A percentile compares a stretch with the other conserved stretches of the same genome.
Conservation (phyloP, 2,797 vertebrate species). For the Acomys russatus region DNA sequence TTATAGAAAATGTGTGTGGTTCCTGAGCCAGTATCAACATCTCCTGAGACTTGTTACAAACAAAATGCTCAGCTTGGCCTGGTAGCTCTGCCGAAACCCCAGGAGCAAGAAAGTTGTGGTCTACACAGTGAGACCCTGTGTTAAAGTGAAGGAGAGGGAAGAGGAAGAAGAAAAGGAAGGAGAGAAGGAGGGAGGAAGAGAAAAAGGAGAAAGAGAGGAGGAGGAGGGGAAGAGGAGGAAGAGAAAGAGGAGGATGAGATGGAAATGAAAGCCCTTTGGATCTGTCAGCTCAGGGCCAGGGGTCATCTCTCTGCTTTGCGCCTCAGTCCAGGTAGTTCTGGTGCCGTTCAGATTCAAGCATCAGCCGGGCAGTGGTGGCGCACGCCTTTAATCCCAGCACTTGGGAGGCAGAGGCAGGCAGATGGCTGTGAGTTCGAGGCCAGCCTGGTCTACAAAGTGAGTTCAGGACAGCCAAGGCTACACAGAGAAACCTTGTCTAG, state of each 20-base stretch:
- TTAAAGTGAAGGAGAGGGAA: not conserved
- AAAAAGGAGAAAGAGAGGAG: too few relatives aligned
- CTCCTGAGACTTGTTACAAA: not conserved
- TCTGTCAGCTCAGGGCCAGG: not conserved
- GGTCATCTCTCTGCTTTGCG: not conserved
- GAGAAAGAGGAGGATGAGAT: not conserved
- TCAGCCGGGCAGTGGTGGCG: too few relatives aligned
- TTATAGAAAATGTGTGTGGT: not conserved
- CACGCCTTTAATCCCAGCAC: too few relatives aligned
- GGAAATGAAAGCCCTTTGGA: not conserved
- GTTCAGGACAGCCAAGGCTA: too few relatives aligned
- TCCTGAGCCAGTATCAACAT: not conserved
- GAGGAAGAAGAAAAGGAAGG: not conserved
- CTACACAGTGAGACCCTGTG: not conserved
- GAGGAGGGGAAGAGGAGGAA: not conserved
- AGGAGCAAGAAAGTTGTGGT: not conserved
- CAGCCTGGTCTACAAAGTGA: too few relatives aligned
- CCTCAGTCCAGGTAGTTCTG: not conserved
- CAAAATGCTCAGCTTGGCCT: not conserved
- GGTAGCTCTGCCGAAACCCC: not conserved
- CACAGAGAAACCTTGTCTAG: too few relatives aligned
- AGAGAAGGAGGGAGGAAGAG: not conserved
- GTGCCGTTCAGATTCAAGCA: not conserved
- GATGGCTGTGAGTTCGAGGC: too few relatives aligned
- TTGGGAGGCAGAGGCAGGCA: too few relatives aligned